Evolutionary conservation across 2,888 invertebrate species (phyloP).

Genomic region (Epiblema foenella): DNA sequence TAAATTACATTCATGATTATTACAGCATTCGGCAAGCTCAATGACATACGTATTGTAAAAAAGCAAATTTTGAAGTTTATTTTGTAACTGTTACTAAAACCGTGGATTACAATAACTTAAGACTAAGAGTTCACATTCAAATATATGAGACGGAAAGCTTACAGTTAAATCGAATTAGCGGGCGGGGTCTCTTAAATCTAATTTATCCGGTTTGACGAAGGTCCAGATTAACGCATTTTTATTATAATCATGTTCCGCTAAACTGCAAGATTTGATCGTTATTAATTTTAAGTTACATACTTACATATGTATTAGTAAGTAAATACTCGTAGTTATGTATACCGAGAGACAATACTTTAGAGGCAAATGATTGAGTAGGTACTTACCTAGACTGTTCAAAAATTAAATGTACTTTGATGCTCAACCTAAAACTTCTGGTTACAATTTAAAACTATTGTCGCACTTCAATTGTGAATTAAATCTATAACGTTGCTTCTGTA

Average conservation of each 20-base stretch:
- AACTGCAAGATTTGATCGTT: not conserved
- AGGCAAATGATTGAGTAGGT: not conserved
- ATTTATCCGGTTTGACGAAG: constrained; percentile 38
- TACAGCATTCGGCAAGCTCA: not conserved
- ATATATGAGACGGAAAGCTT: constrained; percentile 38
- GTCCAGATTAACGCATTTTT: constrained; percentile 33
- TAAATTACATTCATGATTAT: not conserved
- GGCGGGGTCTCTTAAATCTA: constrained; percentile 31
- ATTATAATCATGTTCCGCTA: constrained; percentile 15
- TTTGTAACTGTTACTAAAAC: not conserved
- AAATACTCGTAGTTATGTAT: not conserved
- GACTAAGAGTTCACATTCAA: constrained; percentile 22
- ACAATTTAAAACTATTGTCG: not conserved
- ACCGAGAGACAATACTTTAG: not conserved
- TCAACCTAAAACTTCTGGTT: not conserved
- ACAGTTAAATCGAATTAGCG: constrained; percentile 41
- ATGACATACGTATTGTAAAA: not conserved
- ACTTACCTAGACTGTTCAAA: not conserved
- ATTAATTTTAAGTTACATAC: not conserved
- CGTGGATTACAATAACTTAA: constrained; percentile 33
- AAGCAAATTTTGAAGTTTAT: not conserved
- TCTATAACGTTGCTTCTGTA: not conserved
- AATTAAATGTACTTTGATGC: not conserved
- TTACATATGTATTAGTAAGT: not conserved
- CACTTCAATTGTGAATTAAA: not conserved